phyloP scores from a whole-genome alignment of 1,140 invertebrate species.

The Acarapis woodi region DNA sequence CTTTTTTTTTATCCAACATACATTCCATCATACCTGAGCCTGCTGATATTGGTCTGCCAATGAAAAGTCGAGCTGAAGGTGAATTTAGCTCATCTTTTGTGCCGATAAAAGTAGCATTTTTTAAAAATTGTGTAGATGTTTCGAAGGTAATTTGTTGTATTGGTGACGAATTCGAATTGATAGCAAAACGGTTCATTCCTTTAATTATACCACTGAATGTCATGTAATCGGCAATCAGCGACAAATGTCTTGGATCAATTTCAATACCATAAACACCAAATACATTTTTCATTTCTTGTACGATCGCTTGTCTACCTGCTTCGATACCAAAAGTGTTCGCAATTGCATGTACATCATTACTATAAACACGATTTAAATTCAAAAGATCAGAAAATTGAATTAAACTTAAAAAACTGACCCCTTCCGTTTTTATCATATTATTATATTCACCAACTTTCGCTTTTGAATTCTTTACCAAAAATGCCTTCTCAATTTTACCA shows the following conservation, averaged over 20 bases:
- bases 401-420: constrained; percentile 75
- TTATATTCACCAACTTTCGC: constrained; percentile 5
- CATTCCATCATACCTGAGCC: constrained; percentile 53
- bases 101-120: constrained; percentile 36
- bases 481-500: constrained; percentile 11
- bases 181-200: constrained; percentile 63
- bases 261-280: constrained; percentile 85
- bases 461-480: constrained; percentile 12
- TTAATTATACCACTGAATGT: constrained; percentile 65
- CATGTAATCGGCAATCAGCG: constrained; percentile 88
- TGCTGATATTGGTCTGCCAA: constrained; percentile 44
- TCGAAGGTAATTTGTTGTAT: constrained; percentile 97
- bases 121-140: constrained; percentile 58
- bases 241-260: constrained; percentile 74
- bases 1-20: not conserved
- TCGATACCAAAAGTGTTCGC: constrained; percentile 72
- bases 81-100: constrained; percentile 41
- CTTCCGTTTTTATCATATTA: constrained; percentile 45
- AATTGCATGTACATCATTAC: constrained; percentile 78
- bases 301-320: constrained; percentile 62
- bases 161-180: constrained; percentile 46
- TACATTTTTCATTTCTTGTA: constrained; percentile 59
- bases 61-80: constrained; percentile 58
- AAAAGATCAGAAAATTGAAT: constrained; percentile 45
- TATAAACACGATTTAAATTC: constrained; percentile 59